Evolutionary conservation across 1,140 invertebrate species (phyloP), one percentile per base, ranked within the genome.

Genomic region (Platyscapa corneri): DNA sequence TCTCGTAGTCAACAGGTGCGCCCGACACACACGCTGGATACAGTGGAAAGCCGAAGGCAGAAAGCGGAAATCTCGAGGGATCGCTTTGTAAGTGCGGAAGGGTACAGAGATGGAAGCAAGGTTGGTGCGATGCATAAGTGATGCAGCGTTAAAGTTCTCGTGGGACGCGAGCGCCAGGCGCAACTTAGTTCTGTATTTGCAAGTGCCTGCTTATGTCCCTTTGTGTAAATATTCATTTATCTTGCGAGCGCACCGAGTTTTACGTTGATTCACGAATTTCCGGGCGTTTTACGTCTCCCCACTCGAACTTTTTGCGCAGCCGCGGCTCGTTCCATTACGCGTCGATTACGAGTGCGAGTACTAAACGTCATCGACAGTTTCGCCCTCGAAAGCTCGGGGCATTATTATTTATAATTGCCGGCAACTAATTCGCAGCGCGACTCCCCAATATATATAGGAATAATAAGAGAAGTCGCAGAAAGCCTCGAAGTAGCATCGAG

Each of bases 71-170:
- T 91, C 92, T 91, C 92, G 84, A 87, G 91, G 91, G 91, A 91
- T 90, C 91, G 90, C 91, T 92, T 92, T 92, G 91, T 91, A 91
- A 92, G 90, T 89, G 88, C 88, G 88, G 89, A 88, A 64, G 34
- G 53, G 67, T 60, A 39, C 65, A 10, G 23, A 14, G 88, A 46
- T n/a, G 64, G 60, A 32, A 60, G n/a, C 2, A n/a, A 65, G 27
- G 46, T 20, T 56, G 76, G 49, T 89, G 89, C 87, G 91, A 90
- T 92, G 91, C 91, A 92, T 92, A 92, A 92, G 90, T 92, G 91
- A 92, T 92, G 89, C 89, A 89, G 89, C 89, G 89, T 89, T 90
- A 91, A 92, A 91, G 89, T 90, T 89, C 88, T 88, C 88, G 87
- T 87, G 88, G 87, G 88, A 88, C 87, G 83, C 81, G 80, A 86